Evolutionary conservation across 1,140 invertebrate genomes (phyloP).

Genomic region (Lasioglossum albipes): DNA sequence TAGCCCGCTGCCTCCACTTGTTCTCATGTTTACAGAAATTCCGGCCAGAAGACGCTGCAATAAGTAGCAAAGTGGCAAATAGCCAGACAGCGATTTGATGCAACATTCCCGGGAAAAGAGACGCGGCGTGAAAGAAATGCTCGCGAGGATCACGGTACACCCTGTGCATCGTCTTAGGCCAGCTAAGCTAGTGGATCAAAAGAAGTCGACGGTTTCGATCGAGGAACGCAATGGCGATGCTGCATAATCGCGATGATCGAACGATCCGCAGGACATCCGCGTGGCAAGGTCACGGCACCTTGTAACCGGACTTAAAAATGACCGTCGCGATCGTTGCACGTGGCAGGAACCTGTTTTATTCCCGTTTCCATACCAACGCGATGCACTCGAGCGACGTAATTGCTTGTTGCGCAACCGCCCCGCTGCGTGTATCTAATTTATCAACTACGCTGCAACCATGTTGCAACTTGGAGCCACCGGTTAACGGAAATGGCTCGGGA

Average conservation of each 20-base stretch:
- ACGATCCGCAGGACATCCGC: background rate
- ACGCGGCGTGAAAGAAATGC: no score
- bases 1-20: background rate
- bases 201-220: conserved; percentile 43
- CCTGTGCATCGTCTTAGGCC: no score
- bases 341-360: conserved; percentile 15
- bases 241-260: background rate
- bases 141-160: no score
- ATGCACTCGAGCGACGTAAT: background rate
- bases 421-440: background rate
- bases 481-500: background rate
- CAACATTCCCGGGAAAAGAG: no score
- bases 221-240: background rate
- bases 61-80: background rate
- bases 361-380: background rate
- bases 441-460: background rate
- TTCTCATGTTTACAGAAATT: background rate
- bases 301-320: background rate
- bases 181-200: conserved; percentile 1
- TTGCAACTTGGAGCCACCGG: background rate
- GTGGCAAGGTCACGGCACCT: background rate
- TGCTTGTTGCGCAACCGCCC: background rate
- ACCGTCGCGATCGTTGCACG: background rate
- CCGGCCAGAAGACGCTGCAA: background rate
- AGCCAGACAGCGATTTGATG: background rate